Base-by-base conservation (phyloP, 2,797 vertebrate species). In the Perodicticus potto region DNA sequence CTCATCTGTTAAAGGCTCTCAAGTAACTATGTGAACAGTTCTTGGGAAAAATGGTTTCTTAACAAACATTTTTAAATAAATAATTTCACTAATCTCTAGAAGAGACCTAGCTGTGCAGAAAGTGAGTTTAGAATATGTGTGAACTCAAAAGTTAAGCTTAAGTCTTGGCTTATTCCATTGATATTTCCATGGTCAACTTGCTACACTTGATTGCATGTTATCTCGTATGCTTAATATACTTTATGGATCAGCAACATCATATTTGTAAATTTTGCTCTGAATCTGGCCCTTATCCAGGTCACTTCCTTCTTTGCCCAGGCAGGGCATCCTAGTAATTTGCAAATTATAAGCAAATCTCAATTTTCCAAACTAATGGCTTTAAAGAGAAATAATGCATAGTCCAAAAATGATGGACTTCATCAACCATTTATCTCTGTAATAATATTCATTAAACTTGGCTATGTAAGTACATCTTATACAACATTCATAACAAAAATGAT, bases 351-450 rank as follows among this genome's bases (percentile, higher is more conserved):
- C 67, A 96, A 96, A 84, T 95, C 82, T 94, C 40, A 95, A 83
- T 93, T 93, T 97, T 96, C 87, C 92, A 95, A 96, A 90, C 72
- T 82, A 95, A 94, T 96, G 55, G 93, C 65, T 95, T 93, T 73
- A 93, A 67, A 96, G 29, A 65, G 80, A 49, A 92, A 76, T 93
- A 95, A 85, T 87, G 76, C 57, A 90, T 87, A 85, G 85, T 93
- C 37, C 43, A 92, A 85, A 85, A 97, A 88, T 95, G 77, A 95
- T 74, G 53, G 10, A 97, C 93, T 90, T 92, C 65, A 93, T 90
- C 77, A 96, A 49, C 29, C 94, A 95, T 88, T 97, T 96, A 90
- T 96, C 69, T 92, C 67, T 90, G 19, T 72, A 91, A 89, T 96
- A 73, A 94, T 93, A 73, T 84, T 59, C 65, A 77, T 95, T 95